Conservation (phyloP, 2,113 vertebrate species). For the Tachycineta bicolor region DNA sequence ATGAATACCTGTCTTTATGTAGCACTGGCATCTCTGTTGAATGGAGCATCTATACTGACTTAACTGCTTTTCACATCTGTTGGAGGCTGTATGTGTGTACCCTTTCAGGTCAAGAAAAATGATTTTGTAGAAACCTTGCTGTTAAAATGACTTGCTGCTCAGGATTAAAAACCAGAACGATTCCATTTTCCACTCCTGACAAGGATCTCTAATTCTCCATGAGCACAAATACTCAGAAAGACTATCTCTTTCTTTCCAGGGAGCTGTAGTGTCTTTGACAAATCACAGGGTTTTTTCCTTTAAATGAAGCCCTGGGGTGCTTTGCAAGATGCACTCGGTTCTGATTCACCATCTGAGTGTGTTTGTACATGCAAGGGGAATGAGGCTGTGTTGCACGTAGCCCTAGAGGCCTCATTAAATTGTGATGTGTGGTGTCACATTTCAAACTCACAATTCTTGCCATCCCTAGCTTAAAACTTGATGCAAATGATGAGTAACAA, state of each 20-base stretch:
- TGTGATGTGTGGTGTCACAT: constrained; percentile 62
- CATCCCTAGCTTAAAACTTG: constrained; percentile 52
- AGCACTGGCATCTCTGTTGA: constrained; percentile 37
- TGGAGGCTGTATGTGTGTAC: background rate
- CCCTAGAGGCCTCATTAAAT: constrained; percentile 72
- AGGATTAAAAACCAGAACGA: constrained; percentile 13
- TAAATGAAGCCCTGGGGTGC: constrained; percentile 53
- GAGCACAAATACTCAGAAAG: constrained; percentile 10
- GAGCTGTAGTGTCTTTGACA: constrained; percentile 31
- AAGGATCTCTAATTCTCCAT: constrained; percentile 4
- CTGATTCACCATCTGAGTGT: constrained; percentile 27
- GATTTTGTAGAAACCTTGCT: constrained; percentile 6
- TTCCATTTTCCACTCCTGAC: constrained; percentile 44
- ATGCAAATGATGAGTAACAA: constrained; percentile 55
- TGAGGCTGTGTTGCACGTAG: background rate
- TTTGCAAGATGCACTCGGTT: constrained; percentile 36
- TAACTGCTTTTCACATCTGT: constrained; percentile 48
- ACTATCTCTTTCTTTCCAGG: constrained; percentile 33
- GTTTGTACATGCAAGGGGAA: background rate
- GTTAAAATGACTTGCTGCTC: constrained; percentile 17
- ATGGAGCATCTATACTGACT: constrained; percentile 53
- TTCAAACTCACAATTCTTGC: constrained; percentile 33
- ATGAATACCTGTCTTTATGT: constrained; percentile 57
- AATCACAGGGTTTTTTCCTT: background rate
- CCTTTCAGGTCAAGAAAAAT: constrained; percentile 54